These are phyloP conservation scores for Nowickia ferox DNA, from an alignment of 2,888 invertebrate genomes.

Conservation along the genomic window DNA sequence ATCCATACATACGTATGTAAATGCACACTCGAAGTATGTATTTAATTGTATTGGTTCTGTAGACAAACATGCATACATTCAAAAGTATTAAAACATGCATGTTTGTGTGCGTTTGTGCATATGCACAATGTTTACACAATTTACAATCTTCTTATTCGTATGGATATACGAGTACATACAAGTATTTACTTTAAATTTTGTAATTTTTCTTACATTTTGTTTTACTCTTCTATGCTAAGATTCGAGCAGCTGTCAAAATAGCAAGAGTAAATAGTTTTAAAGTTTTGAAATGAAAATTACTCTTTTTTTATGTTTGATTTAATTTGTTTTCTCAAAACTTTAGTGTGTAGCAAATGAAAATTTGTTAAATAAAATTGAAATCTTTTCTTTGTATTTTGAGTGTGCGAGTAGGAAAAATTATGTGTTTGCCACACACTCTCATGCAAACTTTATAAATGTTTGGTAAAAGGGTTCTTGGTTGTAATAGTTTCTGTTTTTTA, in stretches of 20 bases:
- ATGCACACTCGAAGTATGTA: not conserved
- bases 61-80: not conserved
- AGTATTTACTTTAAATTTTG: constrained; percentile 68
- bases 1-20: not conserved
- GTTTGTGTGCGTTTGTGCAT: constrained; percentile 4
- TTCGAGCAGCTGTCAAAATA: constrained; percentile 70
- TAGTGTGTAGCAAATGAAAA: constrained; percentile 44
- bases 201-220: constrained; percentile 42
- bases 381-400: constrained; percentile 8
- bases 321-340: constrained; percentile 47
- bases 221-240: constrained; percentile 38
- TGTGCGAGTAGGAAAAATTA: not conserved
- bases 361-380: constrained; percentile 37
- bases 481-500: constrained; percentile 19
- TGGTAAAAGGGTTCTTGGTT: constrained; percentile 34
- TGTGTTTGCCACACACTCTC: not conserved
- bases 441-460: constrained; percentile 34
- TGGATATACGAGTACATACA: not conserved
- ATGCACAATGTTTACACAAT: constrained; percentile 43
- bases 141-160: constrained; percentile 41
- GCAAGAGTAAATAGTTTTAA: constrained; percentile 68
- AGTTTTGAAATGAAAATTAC: constrained; percentile 56
- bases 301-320: constrained; percentile 38
- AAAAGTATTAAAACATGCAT: not conserved
- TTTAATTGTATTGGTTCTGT: not conserved